These are phyloP conservation scores for Tragelaphus eurycerus DNA, from an alignment of 2,797 vertebrate species.

Conservation along the genomic window DNA sequence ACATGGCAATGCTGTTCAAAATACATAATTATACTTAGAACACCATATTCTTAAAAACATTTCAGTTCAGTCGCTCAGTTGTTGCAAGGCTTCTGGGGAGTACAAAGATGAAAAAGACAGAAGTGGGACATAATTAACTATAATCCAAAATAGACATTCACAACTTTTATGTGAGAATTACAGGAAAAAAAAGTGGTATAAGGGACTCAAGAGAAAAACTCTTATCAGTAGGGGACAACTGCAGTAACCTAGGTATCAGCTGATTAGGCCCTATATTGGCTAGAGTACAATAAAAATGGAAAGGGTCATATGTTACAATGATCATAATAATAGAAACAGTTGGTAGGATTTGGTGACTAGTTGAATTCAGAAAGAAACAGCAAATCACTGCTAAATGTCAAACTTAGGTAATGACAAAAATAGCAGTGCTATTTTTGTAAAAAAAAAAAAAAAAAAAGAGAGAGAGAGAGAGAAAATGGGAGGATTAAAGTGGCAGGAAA, in stretches of 20 bases:
- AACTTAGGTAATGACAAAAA: not conserved
- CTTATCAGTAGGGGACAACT: not conserved
- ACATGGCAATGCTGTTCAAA: not conserved
- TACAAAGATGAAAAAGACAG: not conserved
- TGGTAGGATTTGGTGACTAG: not conserved
- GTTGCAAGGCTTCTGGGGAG: not conserved
- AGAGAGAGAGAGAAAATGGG: not conserved
- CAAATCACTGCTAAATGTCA: not conserved
- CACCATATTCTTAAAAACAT: not conserved
- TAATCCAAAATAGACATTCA: slow-evolving; percentile 16
- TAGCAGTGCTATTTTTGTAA: not conserved
- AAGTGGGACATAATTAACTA: not conserved
- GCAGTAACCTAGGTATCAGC: not conserved
- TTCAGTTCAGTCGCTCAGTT: not conserved
- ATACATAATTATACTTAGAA: not conserved
- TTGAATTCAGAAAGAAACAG: not conserved
- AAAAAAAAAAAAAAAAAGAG: not conserved
- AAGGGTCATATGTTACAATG: not conserved
- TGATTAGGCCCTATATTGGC: not conserved
- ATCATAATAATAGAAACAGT: not conserved
- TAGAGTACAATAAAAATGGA: not conserved
- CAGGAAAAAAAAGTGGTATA: not conserved
- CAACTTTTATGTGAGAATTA: not conserved
- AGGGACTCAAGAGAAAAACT: not conserved
- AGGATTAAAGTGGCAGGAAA: not conserved